Conservation (phyloP, 2,797 vertebrate genomes). For the Falco columbarius region DNA sequence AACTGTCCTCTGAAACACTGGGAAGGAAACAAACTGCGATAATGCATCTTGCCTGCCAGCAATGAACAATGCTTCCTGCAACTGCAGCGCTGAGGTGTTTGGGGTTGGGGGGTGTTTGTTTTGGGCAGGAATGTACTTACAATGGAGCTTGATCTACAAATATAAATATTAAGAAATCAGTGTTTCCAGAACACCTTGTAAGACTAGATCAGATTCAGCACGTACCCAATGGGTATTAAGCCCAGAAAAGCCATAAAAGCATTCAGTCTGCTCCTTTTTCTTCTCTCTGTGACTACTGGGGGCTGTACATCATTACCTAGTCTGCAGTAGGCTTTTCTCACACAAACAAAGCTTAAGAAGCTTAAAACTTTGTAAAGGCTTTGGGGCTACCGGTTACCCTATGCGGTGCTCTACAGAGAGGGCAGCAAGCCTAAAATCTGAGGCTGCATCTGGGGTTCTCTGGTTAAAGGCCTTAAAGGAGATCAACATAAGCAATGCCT, state of each 20-base stretch:
- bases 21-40: neutral
- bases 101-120: neutral
- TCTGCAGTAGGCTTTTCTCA: neutral
- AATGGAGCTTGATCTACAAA: neutral
- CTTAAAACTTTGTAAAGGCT: constrained; percentile 36
- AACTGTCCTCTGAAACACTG: constrained; percentile 9
- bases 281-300: neutral
- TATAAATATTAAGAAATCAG: neutral
- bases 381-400: neutral
- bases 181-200: neutral
- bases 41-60: neutral
- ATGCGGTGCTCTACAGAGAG: neutral
- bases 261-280: neutral
- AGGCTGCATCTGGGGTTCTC: neutral
- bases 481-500: neutral
- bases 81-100: neutral
- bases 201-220: neutral
- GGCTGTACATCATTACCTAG: neutral
- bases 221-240: neutral
- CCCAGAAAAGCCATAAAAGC: neutral
- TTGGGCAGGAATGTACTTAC: neutral
- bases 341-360: constrained; percentile 16
- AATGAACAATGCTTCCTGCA: neutral
- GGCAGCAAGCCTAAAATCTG: neutral
- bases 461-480: neutral